A percentile compares a stretch with the other conserved stretches of the same genome.
Conservation (phyloP, 2,888 invertebrate genomes). For the Eupeodes luniger region DNA sequence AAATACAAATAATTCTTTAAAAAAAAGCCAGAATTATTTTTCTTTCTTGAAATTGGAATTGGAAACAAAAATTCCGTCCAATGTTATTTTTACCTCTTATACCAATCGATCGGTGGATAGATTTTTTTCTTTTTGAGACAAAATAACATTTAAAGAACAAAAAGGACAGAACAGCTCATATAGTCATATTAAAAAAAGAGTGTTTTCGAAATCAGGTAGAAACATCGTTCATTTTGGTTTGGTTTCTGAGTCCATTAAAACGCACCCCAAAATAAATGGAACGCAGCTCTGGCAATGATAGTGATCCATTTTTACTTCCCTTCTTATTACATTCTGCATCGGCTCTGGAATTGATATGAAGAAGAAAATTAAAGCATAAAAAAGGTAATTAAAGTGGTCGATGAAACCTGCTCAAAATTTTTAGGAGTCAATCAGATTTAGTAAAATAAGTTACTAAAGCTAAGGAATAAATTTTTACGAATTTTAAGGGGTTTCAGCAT, state of each 20-base stretch:
- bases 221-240: slow-evolving; percentile 49
- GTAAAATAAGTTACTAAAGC: too few relatives aligned
- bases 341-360: slow-evolving; percentile 51
- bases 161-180: slow-evolving; percentile 36
- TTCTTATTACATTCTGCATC: slow-evolving; percentile 43
- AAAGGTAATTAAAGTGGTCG: neutral
- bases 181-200: neutral
- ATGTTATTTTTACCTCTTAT: slow-evolving; percentile 41
- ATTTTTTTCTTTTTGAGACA: neutral
- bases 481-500: too few relatives aligned
- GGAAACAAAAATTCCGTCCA: slow-evolving; percentile 51
- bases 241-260: slow-evolving; percentile 69
- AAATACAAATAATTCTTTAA: slow-evolving; percentile 53
- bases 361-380: neutral
- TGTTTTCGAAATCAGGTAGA: slow-evolving; percentile 54
- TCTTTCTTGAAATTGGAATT: slow-evolving; percentile 41
- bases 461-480: too few relatives aligned
- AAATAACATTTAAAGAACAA: slow-evolving; percentile 37
- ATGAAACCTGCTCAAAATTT: neutral
- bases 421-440: too few relatives aligned
- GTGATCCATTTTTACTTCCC: slow-evolving; percentile 67
- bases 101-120: neutral
- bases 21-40: slow-evolving; percentile 2
- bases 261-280: slow-evolving; percentile 71
- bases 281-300: slow-evolving; percentile 54